These are phyloP conservation scores for Pocillopora damicornis DNA, from an alignment of 64 coral and sea anemone species.

Conservation along the genomic window DNA sequence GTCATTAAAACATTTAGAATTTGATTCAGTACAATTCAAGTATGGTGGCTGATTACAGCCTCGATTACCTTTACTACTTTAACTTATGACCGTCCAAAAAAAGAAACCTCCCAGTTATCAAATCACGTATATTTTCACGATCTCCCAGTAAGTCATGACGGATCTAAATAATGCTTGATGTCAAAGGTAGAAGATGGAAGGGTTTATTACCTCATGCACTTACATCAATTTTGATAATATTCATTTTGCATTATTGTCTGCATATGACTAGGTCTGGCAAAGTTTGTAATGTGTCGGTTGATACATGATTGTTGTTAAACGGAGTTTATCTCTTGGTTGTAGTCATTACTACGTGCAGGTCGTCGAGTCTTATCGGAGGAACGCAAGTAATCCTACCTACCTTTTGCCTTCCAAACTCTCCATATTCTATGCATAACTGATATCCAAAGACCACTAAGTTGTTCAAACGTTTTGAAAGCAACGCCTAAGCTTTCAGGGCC, in stretches of 20 bases:
- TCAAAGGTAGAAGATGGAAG: too few species aligned
- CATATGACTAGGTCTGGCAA: constrained; percentile 29
- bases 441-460: constrained; percentile 87
- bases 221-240: too few species aligned
- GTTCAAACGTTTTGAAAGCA: constrained; percentile 94
- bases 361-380: background rate
- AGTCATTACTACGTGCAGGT: background rate
- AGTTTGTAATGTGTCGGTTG: background rate
- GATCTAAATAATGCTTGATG: too few species aligned
- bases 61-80: too few species aligned
- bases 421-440: constrained; percentile 96
- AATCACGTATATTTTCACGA: too few species aligned
- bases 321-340: background rate
- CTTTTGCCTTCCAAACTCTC: constrained; percentile 94
- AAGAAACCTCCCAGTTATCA: too few species aligned
- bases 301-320: background rate
- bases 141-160: too few species aligned
- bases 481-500: constrained; percentile 79
- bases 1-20: too few species aligned
- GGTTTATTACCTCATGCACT: too few species aligned
- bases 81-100: too few species aligned
- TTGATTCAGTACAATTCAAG: too few species aligned
- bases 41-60: too few species aligned
- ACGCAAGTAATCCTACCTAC: constrained; percentile 51
- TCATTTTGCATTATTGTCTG: constrained; percentile 15